Conservation (phyloP, 2,888 invertebrate species). For the Gnatocerus cornutus region DNA sequence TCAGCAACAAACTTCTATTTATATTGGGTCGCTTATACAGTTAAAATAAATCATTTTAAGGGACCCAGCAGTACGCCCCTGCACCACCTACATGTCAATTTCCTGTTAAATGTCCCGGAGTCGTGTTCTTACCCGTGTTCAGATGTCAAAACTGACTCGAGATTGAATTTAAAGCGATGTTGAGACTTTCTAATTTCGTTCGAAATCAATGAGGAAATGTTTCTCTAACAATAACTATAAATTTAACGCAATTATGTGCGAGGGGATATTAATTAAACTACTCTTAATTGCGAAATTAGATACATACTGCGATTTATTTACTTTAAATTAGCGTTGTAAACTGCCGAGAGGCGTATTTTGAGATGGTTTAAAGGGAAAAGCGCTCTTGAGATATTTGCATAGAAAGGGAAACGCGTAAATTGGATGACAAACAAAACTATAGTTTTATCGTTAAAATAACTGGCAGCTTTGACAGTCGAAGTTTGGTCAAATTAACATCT, state of each 20-base stretch:
- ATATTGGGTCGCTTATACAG: background rate
- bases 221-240: conserved; percentile 34
- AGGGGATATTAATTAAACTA: conserved; percentile 21
- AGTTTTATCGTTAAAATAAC: too few relatives aligned
- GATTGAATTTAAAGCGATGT: conserved; percentile 23
- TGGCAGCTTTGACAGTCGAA: too few relatives aligned
- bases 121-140: conserved; percentile 14
- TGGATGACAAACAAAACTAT: too few relatives aligned
- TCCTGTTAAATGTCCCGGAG: conserved; percentile 30
- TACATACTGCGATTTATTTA: conserved; percentile 14
- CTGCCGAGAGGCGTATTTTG: background rate
- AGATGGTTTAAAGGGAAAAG: background rate
- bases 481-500: too few relatives aligned
- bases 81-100: conserved; percentile 34
- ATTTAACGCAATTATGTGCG: conserved; percentile 29
- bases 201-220: conserved; percentile 29
- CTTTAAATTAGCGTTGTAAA: conserved; percentile 11
- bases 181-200: conserved; percentile 36
- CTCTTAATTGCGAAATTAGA: conserved; percentile 25
- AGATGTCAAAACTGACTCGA: conserved; percentile 17
- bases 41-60: conserved; percentile 23
- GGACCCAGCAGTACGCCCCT: conserved; percentile 13
- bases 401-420: too few relatives aligned
- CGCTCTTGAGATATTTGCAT: too few relatives aligned
- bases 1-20: background rate